Conservation (phyloP, 92 coral and sea anemone genomes). For the Ricordea florida region DNA sequence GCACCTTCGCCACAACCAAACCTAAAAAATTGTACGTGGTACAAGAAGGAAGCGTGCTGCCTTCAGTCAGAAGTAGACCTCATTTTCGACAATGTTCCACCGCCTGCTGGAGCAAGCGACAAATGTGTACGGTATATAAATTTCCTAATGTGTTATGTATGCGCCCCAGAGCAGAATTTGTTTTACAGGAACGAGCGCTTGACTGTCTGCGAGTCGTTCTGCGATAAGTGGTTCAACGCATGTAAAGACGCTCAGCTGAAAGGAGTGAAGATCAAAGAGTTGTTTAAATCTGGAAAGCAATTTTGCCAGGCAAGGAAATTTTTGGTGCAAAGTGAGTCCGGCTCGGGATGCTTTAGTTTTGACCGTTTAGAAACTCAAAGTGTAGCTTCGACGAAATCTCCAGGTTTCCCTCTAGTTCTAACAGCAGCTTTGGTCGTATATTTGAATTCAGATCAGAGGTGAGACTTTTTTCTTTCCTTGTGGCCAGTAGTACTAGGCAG, state of each 20-base stretch:
- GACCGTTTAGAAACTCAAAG: constrained; percentile 22
- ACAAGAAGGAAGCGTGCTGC: constrained; percentile 83
- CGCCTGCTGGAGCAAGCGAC: constrained; percentile 81
- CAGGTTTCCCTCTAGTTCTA: neutral
- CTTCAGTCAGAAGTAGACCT: constrained; percentile 78
- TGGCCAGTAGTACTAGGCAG: too few relatives aligned
- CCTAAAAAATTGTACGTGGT: constrained; percentile 95
- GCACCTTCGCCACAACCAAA: constrained; percentile 90
- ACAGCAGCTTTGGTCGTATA: neutral
- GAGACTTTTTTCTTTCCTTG: too few relatives aligned
- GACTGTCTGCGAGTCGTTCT: constrained; percentile 85
- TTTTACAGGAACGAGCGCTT: constrained; percentile 81
- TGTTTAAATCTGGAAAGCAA: constrained; percentile 76
- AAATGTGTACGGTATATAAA: constrained; percentile 71
- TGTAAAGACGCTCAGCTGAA: constrained; percentile 84
- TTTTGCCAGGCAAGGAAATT: constrained; percentile 93
- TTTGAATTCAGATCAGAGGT: too few relatives aligned
- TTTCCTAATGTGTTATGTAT: constrained; percentile 87
- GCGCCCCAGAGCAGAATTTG: constrained; percentile 86
- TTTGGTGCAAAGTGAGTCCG: constrained; percentile 30
- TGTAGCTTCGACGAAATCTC: neutral
- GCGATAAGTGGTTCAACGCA: constrained; percentile 75
- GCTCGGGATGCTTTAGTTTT: constrained; percentile 57
- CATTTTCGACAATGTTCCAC: constrained; percentile 70
- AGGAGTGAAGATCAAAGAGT: constrained; percentile 66